Evolutionary conservation across 2,888 invertebrate genomes (phyloP), one percentile per base, ranked within the genome.

Genomic region (Cheilosia vulpina): DNA sequence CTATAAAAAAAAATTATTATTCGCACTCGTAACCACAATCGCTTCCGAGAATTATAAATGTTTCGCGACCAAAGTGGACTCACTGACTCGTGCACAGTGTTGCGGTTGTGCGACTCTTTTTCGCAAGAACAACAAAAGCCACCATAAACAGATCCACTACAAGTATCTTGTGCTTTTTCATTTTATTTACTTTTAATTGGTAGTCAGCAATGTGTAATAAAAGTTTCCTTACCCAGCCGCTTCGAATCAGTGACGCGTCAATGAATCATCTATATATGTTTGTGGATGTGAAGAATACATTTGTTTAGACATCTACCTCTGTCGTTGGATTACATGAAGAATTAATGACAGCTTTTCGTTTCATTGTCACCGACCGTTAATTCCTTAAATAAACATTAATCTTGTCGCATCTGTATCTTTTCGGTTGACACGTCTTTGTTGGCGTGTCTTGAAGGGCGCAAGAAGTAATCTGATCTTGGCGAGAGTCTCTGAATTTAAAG

Each of bases 151-250:
- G 53, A 41, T 62, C 13, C 38, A 38, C 38, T 27, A 31, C 15
- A 15, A 41, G 52, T 65, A 60, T 79, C 45, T 45, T 15, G 7
- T 34, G 31, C 58, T 31, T 24, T 43, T 13, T 31, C 55, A 31
- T 31, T 15, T 65, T 84, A 84, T 84, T 84, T 80, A 72, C 80
- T 63, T 85, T 85, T 85, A 81, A 85, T 85, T 85, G 81, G 81
- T 77, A 84, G 75, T 84, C 75, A 75, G 75, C 65, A 53, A 45
- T 71, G 80, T 71, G 65, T 84, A 79, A 79, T 75, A 71, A 83
- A 60, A 47, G 55, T 34, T 17, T 50, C 13, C 34, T 34, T 17
- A 7, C 55, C 55, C 15, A 38, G n/a, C 19, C 43, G 60, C 43
- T 43, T 47, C 5, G 27, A 52, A 19, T 72, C 31, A 21, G 17